These are phyloP conservation scores for Drosophila lini DNA, from an alignment of 1,140 invertebrate genomes.

Conservation along the genomic window DNA sequence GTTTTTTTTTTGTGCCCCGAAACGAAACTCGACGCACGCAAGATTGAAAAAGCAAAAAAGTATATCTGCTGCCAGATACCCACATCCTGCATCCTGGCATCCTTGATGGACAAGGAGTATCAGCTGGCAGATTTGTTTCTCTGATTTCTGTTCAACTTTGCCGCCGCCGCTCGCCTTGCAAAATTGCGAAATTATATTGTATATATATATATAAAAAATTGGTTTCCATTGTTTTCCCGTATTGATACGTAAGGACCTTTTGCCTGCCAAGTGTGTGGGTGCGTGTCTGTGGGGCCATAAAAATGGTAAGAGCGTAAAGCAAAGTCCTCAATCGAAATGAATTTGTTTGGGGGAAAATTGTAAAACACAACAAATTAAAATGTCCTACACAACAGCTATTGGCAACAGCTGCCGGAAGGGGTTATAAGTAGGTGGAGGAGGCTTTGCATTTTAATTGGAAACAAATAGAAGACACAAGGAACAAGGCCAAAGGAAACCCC, in stretches of 20 bases:
- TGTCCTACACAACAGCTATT: conserved; percentile 30
- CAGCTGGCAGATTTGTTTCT: conserved; percentile 16
- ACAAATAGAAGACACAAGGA: no score
- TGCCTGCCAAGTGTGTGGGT: conserved; percentile 10
- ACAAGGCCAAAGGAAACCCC: background rate
- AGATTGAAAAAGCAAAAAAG: conserved; percentile 35
- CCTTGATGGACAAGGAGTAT: conserved; percentile 13
- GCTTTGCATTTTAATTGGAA: conserved; percentile 41
- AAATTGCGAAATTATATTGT: conserved; percentile 69
- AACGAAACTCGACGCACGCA: conserved; percentile 1
- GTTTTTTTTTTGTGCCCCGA: background rate
- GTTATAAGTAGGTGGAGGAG: background rate
- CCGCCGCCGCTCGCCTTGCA: conserved; percentile 9
- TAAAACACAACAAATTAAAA: conserved; percentile 68
- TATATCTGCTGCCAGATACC: background rate
- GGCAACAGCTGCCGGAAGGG: conserved; percentile 1
- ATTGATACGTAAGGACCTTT: conserved; percentile 43
- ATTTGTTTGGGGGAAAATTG: conserved; percentile 49
- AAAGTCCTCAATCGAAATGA: conserved; percentile 29
- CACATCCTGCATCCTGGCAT: background rate
- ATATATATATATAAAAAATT: conserved; percentile 67
- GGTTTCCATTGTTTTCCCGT: conserved; percentile 59
- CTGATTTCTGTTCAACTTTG: conserved; percentile 7
- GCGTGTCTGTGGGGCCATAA: conserved; percentile 10
- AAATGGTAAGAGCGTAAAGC: background rate